Percentiles rank a stretch among this genome's conserved stretches.
Evolutionary conservation across 2,888 invertebrate species (phyloP).

Genomic region (Netelia inedita): DNA sequence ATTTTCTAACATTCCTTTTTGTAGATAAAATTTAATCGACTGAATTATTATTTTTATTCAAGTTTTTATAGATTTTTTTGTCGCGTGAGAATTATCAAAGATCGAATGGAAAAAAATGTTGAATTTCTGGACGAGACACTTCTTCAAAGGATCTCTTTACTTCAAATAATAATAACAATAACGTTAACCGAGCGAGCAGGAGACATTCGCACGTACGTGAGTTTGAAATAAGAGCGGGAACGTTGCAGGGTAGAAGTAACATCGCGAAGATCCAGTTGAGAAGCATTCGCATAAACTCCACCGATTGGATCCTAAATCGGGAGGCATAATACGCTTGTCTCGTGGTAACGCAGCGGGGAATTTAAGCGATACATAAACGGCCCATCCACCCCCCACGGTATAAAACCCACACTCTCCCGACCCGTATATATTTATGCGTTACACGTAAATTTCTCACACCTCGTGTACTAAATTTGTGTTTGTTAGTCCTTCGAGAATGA

Average conservation of each 20-base stretch:
- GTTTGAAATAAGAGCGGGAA: constrained; percentile 75
- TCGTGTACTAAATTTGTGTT: constrained; percentile 17
- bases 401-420: constrained; percentile 74
- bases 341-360: constrained; percentile 69
- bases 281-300: constrained; percentile 78
- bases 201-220: not conserved
- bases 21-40: no score
- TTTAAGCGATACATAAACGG: constrained; percentile 24
- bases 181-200: not conserved
- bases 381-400: constrained; percentile 65
- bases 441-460: constrained; percentile 74
- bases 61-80: no score
- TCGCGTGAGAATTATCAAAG: no score
- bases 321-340: constrained; percentile 74
- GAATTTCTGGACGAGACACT: no score
- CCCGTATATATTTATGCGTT: constrained; percentile 74
- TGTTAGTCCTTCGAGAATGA: not conserved
- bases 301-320: constrained; percentile 80
- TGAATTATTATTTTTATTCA: no score
- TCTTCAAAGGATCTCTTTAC: no score
- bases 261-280: constrained; percentile 75
- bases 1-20: no score
- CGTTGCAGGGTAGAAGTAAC: constrained; percentile 4
- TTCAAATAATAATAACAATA: no score
- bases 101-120: no score